phyloP scores from a whole-genome alignment of 2,797 vertebrate species.

The Rhabdophis nuchalis region DNA sequence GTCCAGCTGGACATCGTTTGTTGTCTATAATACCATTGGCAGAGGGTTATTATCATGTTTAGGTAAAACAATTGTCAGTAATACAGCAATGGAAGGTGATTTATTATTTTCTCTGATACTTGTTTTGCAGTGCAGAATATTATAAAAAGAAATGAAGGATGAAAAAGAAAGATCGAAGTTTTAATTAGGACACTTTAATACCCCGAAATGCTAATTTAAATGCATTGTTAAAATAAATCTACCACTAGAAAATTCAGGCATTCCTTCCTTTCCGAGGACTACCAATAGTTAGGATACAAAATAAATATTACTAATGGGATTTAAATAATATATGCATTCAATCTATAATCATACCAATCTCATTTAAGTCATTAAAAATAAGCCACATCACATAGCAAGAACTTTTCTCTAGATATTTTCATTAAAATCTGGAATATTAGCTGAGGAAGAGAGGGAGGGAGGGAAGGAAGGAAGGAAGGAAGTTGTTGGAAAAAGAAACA shows the following conservation, averaged over 20 bases:
- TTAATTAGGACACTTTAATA: neutral
- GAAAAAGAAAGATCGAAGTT: neutral
- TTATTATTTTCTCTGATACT: constrained; percentile 59
- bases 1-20: constrained; percentile 44
- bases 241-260: neutral
- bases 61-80: constrained; percentile 59
- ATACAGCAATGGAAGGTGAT: constrained; percentile 61
- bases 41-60: constrained; percentile 55
- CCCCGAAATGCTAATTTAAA: neutral
- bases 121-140: constrained; percentile 55
- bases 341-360: neutral
- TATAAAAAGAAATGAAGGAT: neutral
- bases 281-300: neutral
- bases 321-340: neutral
- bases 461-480: too few species aligned
- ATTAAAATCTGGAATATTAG: constrained; percentile 29
- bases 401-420: neutral
- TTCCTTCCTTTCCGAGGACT: neutral
- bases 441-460: neutral
- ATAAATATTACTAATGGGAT: neutral
- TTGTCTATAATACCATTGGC: constrained; percentile 41
- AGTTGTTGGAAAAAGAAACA: neutral
- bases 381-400: neutral
- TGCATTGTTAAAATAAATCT: neutral
- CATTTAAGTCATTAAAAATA: neutral